phyloP scores from a whole-genome alignment of 1,140 invertebrate species.

The Anadara kagoshimensis region DNA sequence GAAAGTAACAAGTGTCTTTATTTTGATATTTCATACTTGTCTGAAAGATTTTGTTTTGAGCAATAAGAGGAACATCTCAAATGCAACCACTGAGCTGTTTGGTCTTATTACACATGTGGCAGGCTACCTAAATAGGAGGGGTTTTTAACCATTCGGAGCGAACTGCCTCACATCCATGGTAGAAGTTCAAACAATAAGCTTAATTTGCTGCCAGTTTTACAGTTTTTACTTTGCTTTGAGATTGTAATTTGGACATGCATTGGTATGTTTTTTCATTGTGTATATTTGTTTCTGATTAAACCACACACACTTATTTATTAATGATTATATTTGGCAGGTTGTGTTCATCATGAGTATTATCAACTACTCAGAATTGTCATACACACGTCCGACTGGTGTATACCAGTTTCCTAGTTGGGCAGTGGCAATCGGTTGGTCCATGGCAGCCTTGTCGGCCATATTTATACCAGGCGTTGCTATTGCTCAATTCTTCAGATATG shows the following conservation, averaged over 20 bases:
- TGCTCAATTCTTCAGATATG: conserved; percentile 70
- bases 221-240: neutral
- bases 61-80: too few species aligned
- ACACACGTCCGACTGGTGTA: conserved; percentile 43
- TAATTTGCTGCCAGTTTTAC: neutral
- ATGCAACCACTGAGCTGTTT: too few species aligned
- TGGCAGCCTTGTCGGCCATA: conserved; percentile 77
- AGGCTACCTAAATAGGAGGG: too few species aligned
- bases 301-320: neutral
- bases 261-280: neutral
- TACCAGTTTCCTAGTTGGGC: conserved; percentile 79
- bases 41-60: too few species aligned
- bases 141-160: too few species aligned
- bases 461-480: conserved; percentile 78
- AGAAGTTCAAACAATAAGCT: neutral
- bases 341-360: conserved; percentile 77
- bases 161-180: too few species aligned
- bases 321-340: conserved; percentile 41
- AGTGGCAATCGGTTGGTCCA: conserved; percentile 77
- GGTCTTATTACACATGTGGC: too few species aligned
- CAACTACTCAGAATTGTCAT: conserved; percentile 78
- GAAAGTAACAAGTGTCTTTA: too few species aligned
- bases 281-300: neutral
- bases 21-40: too few species aligned
- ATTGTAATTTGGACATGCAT: neutral